Conservation (phyloP, 1,140 invertebrate genomes). For the Calephelis virginiensis region DNA sequence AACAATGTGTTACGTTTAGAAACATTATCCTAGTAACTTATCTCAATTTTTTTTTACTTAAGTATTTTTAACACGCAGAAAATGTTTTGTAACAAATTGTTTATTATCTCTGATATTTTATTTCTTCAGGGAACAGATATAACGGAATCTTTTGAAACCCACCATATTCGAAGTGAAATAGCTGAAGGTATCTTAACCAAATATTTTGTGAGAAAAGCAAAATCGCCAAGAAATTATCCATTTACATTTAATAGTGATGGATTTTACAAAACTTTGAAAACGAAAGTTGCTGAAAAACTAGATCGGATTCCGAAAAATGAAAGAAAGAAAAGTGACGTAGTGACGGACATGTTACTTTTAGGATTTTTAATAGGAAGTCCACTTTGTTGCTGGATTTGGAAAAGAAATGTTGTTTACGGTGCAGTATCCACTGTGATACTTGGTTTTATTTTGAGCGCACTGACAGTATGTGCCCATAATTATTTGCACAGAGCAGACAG, state of each 20-base stretch:
- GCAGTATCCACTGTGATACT: slow-evolving; percentile 39
- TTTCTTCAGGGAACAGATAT: slow-evolving; percentile 85
- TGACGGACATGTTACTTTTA: slow-evolving; percentile 78
- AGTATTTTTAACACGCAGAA: too few species aligned
- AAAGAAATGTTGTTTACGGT: slow-evolving; percentile 47
- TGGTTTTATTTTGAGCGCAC: slow-evolving; percentile 79
- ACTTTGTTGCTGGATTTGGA: slow-evolving; percentile 74
- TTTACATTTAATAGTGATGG: slow-evolving; percentile 84
- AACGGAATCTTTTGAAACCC: slow-evolving; percentile 86
- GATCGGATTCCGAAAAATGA: slow-evolving; percentile 51
- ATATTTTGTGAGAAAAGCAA: slow-evolving; percentile 80
- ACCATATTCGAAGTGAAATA: slow-evolving; percentile 79
- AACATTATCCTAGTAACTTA: too few species aligned
- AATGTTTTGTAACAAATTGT: too few species aligned
- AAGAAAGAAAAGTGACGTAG: slow-evolving; percentile 67
- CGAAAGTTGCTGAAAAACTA: slow-evolving; percentile 78
- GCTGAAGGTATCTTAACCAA: slow-evolving; percentile 81
- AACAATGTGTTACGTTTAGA: too few species aligned
- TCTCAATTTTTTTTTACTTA: too few species aligned
- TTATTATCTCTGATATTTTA: not conserved
- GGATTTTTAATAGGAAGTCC: slow-evolving; percentile 76
- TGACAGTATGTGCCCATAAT: slow-evolving; percentile 85
- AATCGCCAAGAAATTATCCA: slow-evolving; percentile 79
- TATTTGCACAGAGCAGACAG: slow-evolving; percentile 90
- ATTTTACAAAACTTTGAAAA: slow-evolving; percentile 85